Conservation (phyloP, 2,888 invertebrate genomes). For the Drepana falcataria region DNA sequence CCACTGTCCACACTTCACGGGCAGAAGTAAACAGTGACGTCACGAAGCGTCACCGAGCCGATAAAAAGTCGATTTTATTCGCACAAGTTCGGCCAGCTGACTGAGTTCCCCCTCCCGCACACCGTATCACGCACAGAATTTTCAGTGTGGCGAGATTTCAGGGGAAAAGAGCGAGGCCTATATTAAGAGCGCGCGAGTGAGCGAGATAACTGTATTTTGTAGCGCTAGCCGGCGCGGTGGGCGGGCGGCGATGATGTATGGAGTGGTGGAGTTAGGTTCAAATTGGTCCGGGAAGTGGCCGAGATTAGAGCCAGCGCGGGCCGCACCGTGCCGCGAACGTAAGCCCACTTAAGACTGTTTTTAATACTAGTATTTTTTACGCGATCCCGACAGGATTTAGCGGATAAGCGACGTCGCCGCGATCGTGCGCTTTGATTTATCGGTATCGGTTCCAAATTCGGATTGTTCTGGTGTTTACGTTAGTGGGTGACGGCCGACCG, state of each 20-base stretch:
- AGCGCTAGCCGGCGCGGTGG: conserved; percentile 64
- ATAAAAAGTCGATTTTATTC: conserved; percentile 79
- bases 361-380: conserved; percentile 84
- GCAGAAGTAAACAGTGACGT: conserved; percentile 76
- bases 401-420: conserved; percentile 74
- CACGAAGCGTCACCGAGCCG: conserved; percentile 75
- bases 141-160: conserved; percentile 69
- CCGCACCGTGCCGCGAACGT: conserved; percentile 81
- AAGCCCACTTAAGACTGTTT: conserved; percentile 86
- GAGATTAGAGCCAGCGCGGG: conserved; percentile 84
- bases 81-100: conserved; percentile 78
- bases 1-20: conserved; percentile 50
- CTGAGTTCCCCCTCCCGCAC: conserved; percentile 54
- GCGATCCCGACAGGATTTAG: conserved; percentile 78
- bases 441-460: conserved; percentile 70
- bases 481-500: conserved; percentile 71
- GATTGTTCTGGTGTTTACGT: conserved; percentile 75
- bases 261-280: conserved; percentile 86
- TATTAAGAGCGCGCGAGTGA: conserved; percentile 24
- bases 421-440: conserved; percentile 78
- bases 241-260: conserved; percentile 83
- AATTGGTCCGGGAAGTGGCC: conserved; percentile 87
- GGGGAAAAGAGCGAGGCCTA: conserved; percentile 43
- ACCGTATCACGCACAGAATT: conserved; percentile 55
- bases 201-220: conserved; percentile 44